Evolutionary conservation across 1,140 invertebrate species (phyloP), one percentile per base, ranked within the genome.

Genomic region (Catajapyx aquilonaris): DNA sequence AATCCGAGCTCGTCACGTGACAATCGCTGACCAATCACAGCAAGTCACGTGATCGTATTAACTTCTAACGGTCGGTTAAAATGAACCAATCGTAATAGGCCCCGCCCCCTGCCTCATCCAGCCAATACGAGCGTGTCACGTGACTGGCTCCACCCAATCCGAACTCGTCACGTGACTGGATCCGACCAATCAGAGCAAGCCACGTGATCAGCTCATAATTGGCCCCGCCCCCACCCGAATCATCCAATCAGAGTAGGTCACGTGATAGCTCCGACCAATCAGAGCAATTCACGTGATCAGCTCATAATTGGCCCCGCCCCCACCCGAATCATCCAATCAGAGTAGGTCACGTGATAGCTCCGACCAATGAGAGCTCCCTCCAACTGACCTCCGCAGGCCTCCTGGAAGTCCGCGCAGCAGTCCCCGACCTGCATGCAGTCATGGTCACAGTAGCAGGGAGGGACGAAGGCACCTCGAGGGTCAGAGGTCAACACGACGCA

Each of bases 361-460:
- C 23, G 13, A 9, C 13, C 23, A 28, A 28, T 28, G 7, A 28
- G 13, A 28, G 13, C 13, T 28, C 13, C 13, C 13, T 28, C 7
- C 13, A 7, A 28, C 65, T 65, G 60, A 86, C 81, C 81, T 60
- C 77, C 76, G 50, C 81, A 86, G 41, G 78, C 73, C 40, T 80
- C 68, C 51, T 81, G 77, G 52, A 84, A 85, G 52, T 86, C 81
- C 2, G 67, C 57, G 57, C 81, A 86, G 54, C 81, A 86, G 46
- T 86, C 81, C 25, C 77, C 79, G 3, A 85, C 60, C 48, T 81
- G 83, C 44, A 86, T 62, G 51, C 81, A 86, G 20, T 80, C 81
- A 52, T 85, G 79, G 56, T 85, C 81, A 57, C 81, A 86, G 50
- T 85, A 85, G 52, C 81, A 86, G 1, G 80, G 80, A 51, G 81